Evolutionary conservation across 2,797 vertebrate species (phyloP).

Genomic region (Oryzias dopingdopingensis): DNA sequence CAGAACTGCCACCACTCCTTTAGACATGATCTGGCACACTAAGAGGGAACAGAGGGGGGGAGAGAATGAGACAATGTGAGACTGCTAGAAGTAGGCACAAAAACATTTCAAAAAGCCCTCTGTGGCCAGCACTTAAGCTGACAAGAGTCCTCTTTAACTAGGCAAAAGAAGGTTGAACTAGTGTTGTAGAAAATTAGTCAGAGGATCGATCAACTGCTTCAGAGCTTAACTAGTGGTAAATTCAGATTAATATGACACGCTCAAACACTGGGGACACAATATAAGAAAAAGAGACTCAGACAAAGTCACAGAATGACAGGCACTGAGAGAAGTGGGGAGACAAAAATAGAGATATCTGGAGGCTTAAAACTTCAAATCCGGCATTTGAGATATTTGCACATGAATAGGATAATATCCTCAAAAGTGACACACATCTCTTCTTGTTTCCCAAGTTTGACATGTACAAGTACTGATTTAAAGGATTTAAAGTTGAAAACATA

Average conservation of each 20-base stretch:
- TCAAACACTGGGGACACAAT: slow-evolving; percentile 4
- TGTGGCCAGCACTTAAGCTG: slow-evolving; percentile 39
- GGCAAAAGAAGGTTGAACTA: not conserved
- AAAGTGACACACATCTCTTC: slow-evolving; percentile 33
- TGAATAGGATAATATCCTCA: slow-evolving; percentile 37
- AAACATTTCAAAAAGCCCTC: slow-evolving; percentile 14
- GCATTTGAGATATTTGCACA: slow-evolving; percentile 51
- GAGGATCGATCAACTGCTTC: too few relatives aligned
- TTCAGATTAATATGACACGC: slow-evolving; percentile 26
- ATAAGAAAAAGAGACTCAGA: slow-evolving; percentile 26
- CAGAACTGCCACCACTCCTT: slow-evolving; percentile 95
- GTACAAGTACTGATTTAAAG: slow-evolving; percentile 39
- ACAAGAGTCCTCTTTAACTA: slow-evolving; percentile 30
- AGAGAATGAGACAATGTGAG: slow-evolving; percentile 11
- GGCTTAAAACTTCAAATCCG: slow-evolving; percentile 46
- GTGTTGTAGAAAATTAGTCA: too few relatives aligned
- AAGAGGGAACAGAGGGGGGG: slow-evolving; percentile 29
- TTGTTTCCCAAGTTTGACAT: slow-evolving; percentile 29
- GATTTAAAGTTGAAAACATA: slow-evolving; percentile 29
- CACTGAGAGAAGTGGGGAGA: slow-evolving; percentile 20
- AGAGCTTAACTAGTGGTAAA: not conserved
- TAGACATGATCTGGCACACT: slow-evolving; percentile 99
- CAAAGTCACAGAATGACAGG: slow-evolving; percentile 36
- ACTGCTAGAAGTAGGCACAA: slow-evolving; percentile 12
- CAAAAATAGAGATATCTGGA: slow-evolving; percentile 43